Conservation (phyloP, 2,797 vertebrate genomes). For the Remorina albescens region DNA sequence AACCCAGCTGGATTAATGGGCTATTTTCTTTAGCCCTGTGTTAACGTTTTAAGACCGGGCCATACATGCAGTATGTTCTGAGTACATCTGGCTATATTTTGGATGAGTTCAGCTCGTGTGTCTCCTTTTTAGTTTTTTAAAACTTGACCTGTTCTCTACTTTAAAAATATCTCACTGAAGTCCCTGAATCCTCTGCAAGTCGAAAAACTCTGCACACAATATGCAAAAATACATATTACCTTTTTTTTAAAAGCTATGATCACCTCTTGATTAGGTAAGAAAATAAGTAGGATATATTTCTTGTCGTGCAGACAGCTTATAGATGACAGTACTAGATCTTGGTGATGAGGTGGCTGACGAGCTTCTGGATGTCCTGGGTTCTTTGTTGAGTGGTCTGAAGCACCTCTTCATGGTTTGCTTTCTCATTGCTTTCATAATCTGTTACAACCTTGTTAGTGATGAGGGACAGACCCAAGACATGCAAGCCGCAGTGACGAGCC, state of each 20-base stretch:
- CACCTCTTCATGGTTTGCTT: conserved; percentile 85
- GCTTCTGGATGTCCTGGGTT: conserved; percentile 75
- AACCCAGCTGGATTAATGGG: background rate
- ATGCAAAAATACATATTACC: background rate
- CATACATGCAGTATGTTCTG: conserved; percentile 6
- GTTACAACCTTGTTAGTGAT: conserved; percentile 89
- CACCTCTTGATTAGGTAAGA: too few species aligned
- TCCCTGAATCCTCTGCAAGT: background rate
- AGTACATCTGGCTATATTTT: too few species aligned
- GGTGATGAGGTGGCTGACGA: conserved; percentile 77
- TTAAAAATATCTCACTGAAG: background rate
- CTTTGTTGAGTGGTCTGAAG: conserved; percentile 77
- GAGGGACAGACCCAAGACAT: conserved; percentile 89
- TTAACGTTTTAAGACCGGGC: conserved; percentile 2
- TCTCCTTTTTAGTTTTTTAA: background rate
- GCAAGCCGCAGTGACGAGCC: conserved; percentile 88
- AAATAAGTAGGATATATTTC: too few species aligned
- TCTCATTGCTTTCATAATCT: conserved; percentile 82
- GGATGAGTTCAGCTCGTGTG: too few species aligned
- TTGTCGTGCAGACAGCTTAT: background rate
- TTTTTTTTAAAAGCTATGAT: conserved; percentile 17
- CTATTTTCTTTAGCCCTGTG: background rate
- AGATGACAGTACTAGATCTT: conserved; percentile 58
- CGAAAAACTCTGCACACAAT: background rate
- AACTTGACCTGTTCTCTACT: background rate